phyloP scores from a whole-genome alignment of 2,113 vertebrate species.

The Vicugna pacos region DNA sequence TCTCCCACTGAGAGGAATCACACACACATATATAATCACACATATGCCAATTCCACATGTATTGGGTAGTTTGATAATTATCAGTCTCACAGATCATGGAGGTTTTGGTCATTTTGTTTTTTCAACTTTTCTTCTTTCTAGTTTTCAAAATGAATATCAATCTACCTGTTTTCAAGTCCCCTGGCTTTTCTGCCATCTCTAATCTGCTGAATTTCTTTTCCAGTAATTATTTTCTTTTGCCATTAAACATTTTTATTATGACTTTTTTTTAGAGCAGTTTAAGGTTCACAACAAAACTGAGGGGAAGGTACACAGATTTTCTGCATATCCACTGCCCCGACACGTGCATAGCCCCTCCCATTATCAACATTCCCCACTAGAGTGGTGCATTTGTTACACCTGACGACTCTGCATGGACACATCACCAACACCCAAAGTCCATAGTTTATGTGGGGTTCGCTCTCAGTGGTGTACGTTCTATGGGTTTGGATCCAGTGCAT shows the following conservation, averaged over 20 bases:
- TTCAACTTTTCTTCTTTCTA: not conserved
- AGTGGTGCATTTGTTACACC: not conserved
- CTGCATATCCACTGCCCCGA: not conserved
- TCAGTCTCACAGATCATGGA: not conserved
- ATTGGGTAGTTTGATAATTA: not conserved
- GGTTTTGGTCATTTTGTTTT: not conserved
- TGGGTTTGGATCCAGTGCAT: not conserved
- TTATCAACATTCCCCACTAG: not conserved
- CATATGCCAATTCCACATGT: not conserved
- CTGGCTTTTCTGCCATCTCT: not conserved
- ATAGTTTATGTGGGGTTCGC: not conserved
- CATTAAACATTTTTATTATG: not conserved
- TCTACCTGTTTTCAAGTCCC: not conserved
- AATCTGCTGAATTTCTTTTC: not conserved
- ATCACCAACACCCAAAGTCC: not conserved
- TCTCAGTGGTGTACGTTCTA: not conserved
- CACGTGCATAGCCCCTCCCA: not conserved
- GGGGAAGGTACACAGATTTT: not conserved
- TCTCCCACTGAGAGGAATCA: not conserved
- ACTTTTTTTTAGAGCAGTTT: not conserved
- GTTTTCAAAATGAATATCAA: conserved; percentile 25
- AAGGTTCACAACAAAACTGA: not conserved
- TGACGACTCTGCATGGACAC: not conserved
- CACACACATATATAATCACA: not conserved
- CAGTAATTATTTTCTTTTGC: not conserved